These are phyloP conservation scores for Diglossa cyanea DNA, from an alignment of 2,797 vertebrate species.

Conservation along the genomic window DNA sequence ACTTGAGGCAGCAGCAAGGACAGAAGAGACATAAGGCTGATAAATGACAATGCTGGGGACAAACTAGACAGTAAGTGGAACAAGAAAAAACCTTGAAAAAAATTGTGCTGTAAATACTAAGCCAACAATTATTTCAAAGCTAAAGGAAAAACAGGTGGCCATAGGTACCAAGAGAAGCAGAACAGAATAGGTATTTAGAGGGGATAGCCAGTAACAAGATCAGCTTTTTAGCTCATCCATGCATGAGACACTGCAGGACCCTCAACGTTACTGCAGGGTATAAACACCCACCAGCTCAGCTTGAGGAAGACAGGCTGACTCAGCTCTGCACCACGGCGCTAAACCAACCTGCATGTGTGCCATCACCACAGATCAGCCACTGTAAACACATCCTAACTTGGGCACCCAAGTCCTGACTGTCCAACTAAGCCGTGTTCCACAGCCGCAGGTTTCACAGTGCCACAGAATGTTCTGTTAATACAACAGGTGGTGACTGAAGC, in stretches of 20 bases:
- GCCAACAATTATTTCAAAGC: background rate
- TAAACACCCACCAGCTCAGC: background rate
- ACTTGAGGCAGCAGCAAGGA: background rate
- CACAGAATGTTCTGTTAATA: background rate
- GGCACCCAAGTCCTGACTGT: background rate
- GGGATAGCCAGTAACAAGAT: background rate
- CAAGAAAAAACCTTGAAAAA: background rate
- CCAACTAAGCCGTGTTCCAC: background rate
- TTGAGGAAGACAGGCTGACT: background rate
- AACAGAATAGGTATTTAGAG: background rate
- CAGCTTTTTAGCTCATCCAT: background rate
- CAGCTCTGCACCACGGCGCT: background rate
- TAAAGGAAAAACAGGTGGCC: background rate
- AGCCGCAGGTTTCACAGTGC: background rate
- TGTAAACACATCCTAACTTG: background rate
- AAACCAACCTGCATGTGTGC: background rate
- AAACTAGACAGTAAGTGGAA: background rate
- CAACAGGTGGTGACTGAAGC: background rate
- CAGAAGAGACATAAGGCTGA: background rate
- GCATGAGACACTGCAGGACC: background rate
- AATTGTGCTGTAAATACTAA: background rate
- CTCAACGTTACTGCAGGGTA: rapidly evolving
- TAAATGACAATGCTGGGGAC: background rate
- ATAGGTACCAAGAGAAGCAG: background rate
- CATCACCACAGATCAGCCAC: background rate